A percentile compares a stretch with the other conserved stretches of the same genome.
phyloP scores from a whole-genome alignment of 2,113 vertebrate species.

The Prunella himalayana region DNA sequence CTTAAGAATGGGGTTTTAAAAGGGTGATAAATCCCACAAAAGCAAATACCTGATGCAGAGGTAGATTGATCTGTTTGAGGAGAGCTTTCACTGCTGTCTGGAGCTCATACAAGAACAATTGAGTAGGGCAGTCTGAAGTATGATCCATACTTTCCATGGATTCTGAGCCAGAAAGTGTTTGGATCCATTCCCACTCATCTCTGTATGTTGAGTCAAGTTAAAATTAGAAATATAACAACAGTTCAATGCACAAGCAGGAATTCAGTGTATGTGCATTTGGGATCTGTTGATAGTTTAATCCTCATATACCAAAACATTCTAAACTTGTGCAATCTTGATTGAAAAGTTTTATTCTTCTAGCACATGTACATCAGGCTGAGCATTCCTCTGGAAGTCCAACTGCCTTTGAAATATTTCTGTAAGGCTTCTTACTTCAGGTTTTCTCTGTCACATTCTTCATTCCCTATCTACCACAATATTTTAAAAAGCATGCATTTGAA shows the following conservation, averaged over 20 bases:
- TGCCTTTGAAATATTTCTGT: constrained; percentile 53
- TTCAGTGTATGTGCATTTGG: constrained; percentile 51
- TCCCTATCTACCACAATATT: constrained; percentile 1
- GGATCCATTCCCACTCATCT: constrained; percentile 98
- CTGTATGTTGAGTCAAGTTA: constrained; percentile 81
- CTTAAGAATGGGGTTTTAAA: neutral
- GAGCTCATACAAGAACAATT: constrained; percentile 89
- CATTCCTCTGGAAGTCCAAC: constrained; percentile 1
- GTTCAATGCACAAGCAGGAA: constrained; percentile 70
- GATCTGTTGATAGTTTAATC: constrained; percentile 61
- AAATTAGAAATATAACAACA: constrained; percentile 81
- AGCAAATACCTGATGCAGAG: constrained; percentile 86
- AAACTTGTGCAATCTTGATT: constrained; percentile 32
- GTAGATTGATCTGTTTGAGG: constrained; percentile 91
- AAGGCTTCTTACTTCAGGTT: constrained; percentile 13
- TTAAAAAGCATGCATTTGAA: neutral
- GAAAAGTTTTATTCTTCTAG: constrained; percentile 38
- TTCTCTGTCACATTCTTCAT: constrained; percentile 8
- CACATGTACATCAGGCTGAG: neutral
- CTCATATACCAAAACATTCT: constrained; percentile 45
- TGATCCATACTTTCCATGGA: constrained; percentile 82
- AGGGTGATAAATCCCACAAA: constrained; percentile 50
- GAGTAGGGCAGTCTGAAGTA: constrained; percentile 77
- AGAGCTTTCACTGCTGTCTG: constrained; percentile 89
- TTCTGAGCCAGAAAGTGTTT: constrained; percentile 82